phyloP scores from a whole-genome alignment of 2,888 invertebrate genomes.

The Acleris sparsana region DNA sequence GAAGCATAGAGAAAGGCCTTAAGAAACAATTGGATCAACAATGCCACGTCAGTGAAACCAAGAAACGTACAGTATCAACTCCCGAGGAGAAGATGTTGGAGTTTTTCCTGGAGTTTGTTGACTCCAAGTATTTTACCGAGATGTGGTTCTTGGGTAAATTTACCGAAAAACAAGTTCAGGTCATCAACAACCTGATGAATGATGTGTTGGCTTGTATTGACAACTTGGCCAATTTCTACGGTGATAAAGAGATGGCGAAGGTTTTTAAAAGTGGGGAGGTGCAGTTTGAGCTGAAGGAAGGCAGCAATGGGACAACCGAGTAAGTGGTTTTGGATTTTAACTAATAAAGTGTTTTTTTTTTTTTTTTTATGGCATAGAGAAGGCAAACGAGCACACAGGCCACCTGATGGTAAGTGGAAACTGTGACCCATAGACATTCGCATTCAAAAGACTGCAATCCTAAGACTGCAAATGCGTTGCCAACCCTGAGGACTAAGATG shows the following conservation, averaged over 20 bases:
- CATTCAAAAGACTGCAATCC: no score
- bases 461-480: no score
- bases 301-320: conserved; percentile 9
- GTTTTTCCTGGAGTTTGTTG: conserved; percentile 26
- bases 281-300: not conserved
- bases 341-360: no score
- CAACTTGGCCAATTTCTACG: not conserved
- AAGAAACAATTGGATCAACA: conserved; percentile 1
- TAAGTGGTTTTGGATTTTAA: not conserved
- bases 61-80: not conserved
- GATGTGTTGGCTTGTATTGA: not conserved
- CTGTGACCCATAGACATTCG: no score
- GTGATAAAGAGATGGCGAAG: not conserved
- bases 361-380: no score
- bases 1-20: conserved; percentile 44
- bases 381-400: no score
- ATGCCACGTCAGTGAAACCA: conserved; percentile 4
- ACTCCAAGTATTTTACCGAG: conserved; percentile 1
- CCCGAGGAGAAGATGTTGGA: conserved; percentile 9
- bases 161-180: not conserved
- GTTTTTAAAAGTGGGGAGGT: not conserved
- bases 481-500: no score
- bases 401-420: no score
- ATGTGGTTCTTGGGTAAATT: conserved; percentile 16
- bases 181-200: not conserved